These are phyloP conservation scores for Sphaerophoria taeniata DNA, from an alignment of 2,888 invertebrate species.

Conservation along the genomic window DNA sequence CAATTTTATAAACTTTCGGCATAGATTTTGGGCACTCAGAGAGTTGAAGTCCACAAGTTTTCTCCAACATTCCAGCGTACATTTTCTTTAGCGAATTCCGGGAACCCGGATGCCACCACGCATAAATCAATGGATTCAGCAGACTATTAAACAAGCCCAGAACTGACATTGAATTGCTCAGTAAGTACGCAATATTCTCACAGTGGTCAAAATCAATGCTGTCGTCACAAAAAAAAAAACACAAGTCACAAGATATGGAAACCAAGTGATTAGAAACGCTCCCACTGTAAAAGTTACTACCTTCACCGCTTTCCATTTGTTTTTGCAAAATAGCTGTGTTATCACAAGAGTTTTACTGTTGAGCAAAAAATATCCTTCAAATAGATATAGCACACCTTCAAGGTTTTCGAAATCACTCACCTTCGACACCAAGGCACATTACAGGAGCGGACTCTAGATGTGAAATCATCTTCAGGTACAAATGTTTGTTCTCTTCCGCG, in stretches of 20 bases:
- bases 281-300: conserved; percentile 86
- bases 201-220: conserved; percentile 82
- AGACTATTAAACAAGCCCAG: conserved; percentile 86
- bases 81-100: conserved; percentile 79
- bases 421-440: too few relatives aligned
- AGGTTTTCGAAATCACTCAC: too few relatives aligned
- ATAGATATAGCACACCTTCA: too few relatives aligned
- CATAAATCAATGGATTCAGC: conserved; percentile 87
- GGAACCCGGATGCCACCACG: conserved; percentile 89
- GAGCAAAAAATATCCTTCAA: neutral
- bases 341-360: conserved; percentile 50
- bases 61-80: conserved; percentile 36
- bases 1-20: too few relatives aligned
- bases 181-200: conserved; percentile 83
- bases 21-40: neutral
- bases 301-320: conserved; percentile 86
- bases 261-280: conserved; percentile 86
- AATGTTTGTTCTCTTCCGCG: conserved; percentile 73
- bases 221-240: conserved; percentile 80
- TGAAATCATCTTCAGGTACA: neutral
- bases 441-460: too few relatives aligned
- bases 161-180: conserved; percentile 85
- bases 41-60: neutral
- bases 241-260: conserved; percentile 85
- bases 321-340: conserved; percentile 80